Evolutionary conservation across 2,888 invertebrate species (phyloP).

Genomic region (Lagria hirta): DNA sequence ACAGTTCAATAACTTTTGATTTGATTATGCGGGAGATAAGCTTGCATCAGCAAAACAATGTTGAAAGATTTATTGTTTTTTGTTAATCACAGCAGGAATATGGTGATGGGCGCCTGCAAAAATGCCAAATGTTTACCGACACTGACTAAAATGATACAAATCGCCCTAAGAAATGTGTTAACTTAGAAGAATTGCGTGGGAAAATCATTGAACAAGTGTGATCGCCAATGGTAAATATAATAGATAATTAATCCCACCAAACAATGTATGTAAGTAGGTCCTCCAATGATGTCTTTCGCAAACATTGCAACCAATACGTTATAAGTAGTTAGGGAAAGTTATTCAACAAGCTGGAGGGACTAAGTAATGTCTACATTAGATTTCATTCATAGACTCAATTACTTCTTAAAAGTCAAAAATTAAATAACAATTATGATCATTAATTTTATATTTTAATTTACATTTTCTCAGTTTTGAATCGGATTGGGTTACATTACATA

Average conservation of each 20-base stretch:
- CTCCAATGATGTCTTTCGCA: constrained; percentile 18
- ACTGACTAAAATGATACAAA: too few relatives aligned
- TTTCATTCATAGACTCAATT: neutral
- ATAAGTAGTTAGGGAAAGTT: constrained; percentile 18
- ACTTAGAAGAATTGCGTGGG: too few relatives aligned
- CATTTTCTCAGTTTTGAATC: too few relatives aligned
- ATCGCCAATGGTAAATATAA: too few relatives aligned
- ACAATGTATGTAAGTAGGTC: constrained; percentile 24
- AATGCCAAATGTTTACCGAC: constrained; percentile 11
- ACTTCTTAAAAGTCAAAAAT: neutral
- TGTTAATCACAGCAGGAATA: constrained; percentile 29
- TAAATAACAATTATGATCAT: too few relatives aligned
- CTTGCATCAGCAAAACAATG: constrained; percentile 28
- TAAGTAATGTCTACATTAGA: neutral
- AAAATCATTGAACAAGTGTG: too few relatives aligned
- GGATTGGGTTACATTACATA: too few relatives aligned
- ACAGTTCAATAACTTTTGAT: constrained; percentile 37
- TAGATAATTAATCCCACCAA: constrained; percentile 22
- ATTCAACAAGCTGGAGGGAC: constrained; percentile 16
- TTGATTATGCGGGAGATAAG: constrained; percentile 33
- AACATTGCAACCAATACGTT: constrained; percentile 17
- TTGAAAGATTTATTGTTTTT: constrained; percentile 36
- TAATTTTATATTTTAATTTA: too few relatives aligned
- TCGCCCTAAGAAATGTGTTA: too few relatives aligned
- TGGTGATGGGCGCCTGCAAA: constrained; percentile 15